A percentile compares a stretch with the other conserved stretches of the same genome.
Conservation (phyloP, 2,797 vertebrate genomes). For the Fistularia commersonii region DNA sequence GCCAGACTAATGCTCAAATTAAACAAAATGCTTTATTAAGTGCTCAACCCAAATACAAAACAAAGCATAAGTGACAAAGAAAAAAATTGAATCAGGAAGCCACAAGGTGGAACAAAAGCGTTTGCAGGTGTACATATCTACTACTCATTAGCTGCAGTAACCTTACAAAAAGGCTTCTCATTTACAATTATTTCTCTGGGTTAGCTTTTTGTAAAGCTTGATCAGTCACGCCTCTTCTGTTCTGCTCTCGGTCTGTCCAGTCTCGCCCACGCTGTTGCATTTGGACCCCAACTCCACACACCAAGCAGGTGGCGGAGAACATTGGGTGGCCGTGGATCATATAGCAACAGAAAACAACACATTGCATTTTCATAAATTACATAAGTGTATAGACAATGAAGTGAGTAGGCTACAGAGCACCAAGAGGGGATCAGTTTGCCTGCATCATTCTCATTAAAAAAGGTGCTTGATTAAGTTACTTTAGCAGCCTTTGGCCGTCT, state of each 20-base stretch:
- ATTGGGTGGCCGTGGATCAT: constrained; percentile 50
- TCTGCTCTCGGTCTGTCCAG: constrained; percentile 45
- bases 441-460: constrained; percentile 3
- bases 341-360: constrained; percentile 36
- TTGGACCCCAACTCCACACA: constrained; percentile 48
- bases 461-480: no score
- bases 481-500: no score
- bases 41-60: no score
- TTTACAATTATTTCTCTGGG: constrained; percentile 41
- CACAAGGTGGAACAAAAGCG: no score
- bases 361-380: constrained; percentile 46
- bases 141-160: constrained; percentile 23
- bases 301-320: constrained; percentile 58
- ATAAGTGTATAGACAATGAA: constrained; percentile 44
- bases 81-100: no score
- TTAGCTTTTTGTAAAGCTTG: constrained; percentile 26
- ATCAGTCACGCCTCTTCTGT: constrained; percentile 60
- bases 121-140: not conserved
- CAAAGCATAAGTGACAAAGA: no score
- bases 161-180: constrained; percentile 35
- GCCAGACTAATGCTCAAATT: no score
- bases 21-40: no score
- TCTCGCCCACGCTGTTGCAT: constrained; percentile 46
- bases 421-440: not conserved
- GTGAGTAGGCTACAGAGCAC: constrained; percentile 27